Evolutionary conservation across 2,888 invertebrate genomes (phyloP).

Genomic region (Periphyllus acericola): DNA sequence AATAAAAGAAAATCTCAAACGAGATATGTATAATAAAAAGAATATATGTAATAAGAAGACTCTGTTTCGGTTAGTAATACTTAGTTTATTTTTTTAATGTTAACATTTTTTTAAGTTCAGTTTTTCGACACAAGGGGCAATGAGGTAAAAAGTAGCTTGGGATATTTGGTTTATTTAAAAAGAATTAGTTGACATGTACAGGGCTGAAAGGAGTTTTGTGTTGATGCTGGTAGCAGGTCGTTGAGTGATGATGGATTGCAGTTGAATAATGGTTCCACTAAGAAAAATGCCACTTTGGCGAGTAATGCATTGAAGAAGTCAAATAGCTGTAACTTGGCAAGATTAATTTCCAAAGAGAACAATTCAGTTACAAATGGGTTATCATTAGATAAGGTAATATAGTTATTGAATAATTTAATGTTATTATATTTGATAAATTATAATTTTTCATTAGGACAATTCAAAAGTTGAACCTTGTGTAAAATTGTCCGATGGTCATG

Average conservation of each 20-base stretch:
- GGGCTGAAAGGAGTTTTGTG: constrained; percentile 51
- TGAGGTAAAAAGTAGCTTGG: constrained; percentile 19
- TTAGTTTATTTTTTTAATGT: background rate
- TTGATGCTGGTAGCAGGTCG: constrained; percentile 59
- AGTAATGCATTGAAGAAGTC: constrained; percentile 14
- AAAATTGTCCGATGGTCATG: background rate
- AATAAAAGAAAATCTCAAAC: background rate
- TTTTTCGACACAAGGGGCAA: constrained; percentile 27
- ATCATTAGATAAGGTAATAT: constrained; percentile 16
- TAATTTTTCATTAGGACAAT: constrained; percentile 24
- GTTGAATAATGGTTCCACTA: background rate
- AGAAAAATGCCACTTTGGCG: background rate
- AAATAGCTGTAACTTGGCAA: constrained; percentile 32
- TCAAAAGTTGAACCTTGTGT: background rate
- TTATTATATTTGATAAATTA: background rate
- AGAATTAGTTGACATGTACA: constrained; percentile 43
- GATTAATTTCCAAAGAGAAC: background rate
- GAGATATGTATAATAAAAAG: background rate
- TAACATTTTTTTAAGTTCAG: constrained; percentile 33
- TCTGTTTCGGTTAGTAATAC: constrained; percentile 16
- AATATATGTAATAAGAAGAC: constrained; percentile 26
- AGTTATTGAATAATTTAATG: background rate
- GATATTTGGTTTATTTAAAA: constrained; percentile 40
- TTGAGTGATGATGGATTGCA: constrained; percentile 46
- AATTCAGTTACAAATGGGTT: background rate